Evolutionary conservation across 2,797 vertebrate genomes (phyloP).

Genomic region (Chrysocyon brachyurus): DNA sequence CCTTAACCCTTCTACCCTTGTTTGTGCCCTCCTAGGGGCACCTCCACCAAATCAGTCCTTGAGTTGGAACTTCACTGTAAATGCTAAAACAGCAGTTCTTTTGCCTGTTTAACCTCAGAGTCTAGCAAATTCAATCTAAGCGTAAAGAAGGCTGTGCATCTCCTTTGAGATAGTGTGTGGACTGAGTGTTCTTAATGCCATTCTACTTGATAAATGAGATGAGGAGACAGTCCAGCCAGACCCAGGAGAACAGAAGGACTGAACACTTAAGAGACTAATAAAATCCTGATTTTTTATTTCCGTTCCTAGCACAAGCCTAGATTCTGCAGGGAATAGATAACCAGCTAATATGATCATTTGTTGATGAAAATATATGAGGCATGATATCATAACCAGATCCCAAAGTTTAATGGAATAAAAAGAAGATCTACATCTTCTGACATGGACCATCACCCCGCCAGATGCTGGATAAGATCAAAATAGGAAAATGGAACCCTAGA

Average conservation of each 20-base stretch:
- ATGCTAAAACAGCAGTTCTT: constrained; percentile 51
- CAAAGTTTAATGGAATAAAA: constrained; percentile 62
- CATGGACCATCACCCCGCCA: constrained; percentile 74
- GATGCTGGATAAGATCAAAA: constrained; percentile 68
- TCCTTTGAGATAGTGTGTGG: background rate
- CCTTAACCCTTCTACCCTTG: background rate
- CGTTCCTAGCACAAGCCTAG: constrained; percentile 33
- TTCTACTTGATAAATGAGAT: constrained; percentile 39
- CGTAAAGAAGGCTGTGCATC: background rate
- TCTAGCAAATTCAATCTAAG: constrained; percentile 62
- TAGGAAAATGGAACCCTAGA: constrained; percentile 73
- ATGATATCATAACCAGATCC: constrained; percentile 61
- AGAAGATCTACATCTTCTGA: constrained; percentile 57
- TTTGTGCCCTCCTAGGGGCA: background rate
- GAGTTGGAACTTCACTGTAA: background rate
- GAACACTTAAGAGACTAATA: background rate
- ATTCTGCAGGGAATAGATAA: constrained; percentile 58
- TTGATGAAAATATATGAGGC: constrained; percentile 69
- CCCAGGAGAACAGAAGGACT: background rate
- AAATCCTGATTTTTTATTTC: constrained; percentile 43
- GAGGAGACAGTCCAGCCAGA: background rate
- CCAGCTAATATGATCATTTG: constrained; percentile 31
- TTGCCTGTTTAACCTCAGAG: constrained; percentile 36
- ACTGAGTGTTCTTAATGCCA: background rate
- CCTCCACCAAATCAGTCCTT: background rate